Evolutionary conservation across 1,140 invertebrate genomes (phyloP), one percentile per base, ranked within the genome.

Genomic region (Drosophila takahashii): DNA sequence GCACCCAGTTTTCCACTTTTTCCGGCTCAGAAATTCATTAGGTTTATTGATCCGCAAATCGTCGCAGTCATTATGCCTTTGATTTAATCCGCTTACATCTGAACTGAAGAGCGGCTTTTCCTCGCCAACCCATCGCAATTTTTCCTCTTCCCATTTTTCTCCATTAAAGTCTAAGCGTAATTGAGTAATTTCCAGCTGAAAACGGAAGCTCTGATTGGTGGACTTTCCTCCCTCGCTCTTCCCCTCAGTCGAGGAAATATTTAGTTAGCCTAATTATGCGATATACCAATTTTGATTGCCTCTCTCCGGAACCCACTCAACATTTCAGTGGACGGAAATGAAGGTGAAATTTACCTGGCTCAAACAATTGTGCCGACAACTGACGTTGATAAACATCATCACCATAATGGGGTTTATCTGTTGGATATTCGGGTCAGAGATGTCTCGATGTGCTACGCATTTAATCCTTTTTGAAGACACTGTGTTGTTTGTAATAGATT

Each of bases 251-350:
- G 64, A 77, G 45, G 44, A 58, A 60, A 74, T 79, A 74, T 79
- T 89, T 89, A 87, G 84, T 87, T 87, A 77, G 76, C 66, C 76
- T 89, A 89, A 87, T 87, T 87, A 84, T 84, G 71, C 84, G 77
- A 89, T 89, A 84, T 70, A 71, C 67, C 73, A 71, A 66, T 64
- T 84, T 77, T 77, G 84, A 87, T 87, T 79, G 78, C 45, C 56
- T 11, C 48, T 7, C 45, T n/a, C 57, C 26, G 8, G 54, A 42
- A 42, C 41, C 10, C 39, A 18, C 26, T 29, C 8, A 26, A 37
- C 44, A 36, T 39, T 42, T 13, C 27, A 42, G 27, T 52, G 48
- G 36, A 29, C 76, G 81, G 76, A 85, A 80, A 77, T 72, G 70
- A 77, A 72, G 47, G 57, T 74, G 58, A 84, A 83, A 84, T 84